These are phyloP conservation scores for Mellilla xanthometata DNA, from an alignment of 2,888 invertebrate genomes.

Conservation along the genomic window DNA sequence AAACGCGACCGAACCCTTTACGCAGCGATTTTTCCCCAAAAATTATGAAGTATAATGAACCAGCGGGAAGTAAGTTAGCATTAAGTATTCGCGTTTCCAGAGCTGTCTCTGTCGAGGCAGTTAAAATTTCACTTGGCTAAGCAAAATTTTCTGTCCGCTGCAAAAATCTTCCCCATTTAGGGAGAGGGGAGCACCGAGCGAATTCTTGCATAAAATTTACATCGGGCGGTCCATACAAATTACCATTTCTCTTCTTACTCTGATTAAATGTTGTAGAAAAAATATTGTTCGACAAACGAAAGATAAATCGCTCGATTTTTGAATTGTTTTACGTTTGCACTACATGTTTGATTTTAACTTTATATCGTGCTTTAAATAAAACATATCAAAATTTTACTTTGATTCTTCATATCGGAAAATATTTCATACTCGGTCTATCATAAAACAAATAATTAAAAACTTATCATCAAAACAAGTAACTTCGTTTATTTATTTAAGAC, in stretches of 20 bases:
- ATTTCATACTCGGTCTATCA: too few species aligned
- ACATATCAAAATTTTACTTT: too few species aligned
- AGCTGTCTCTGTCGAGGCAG: conserved; percentile 79
- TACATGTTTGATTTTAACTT: not conserved
- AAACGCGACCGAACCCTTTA: conserved; percentile 52
- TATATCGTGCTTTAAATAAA: too few species aligned
- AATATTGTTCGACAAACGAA: conserved; percentile 80
- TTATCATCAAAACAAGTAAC: too few species aligned
- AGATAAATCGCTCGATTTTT: conserved; percentile 78
- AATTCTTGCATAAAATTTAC: conserved; percentile 83
- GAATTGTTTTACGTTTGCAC: conserved; percentile 51
- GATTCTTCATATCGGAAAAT: too few species aligned
- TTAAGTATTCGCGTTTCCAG: conserved; percentile 79
- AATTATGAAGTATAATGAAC: conserved; percentile 81
- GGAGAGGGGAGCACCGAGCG: conserved; percentile 69
- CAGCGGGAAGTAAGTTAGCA: conserved; percentile 76
- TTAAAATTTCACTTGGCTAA: conserved; percentile 82
- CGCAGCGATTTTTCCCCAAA: conserved; percentile 59
- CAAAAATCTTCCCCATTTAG: conserved; percentile 79
- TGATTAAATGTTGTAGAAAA: conserved; percentile 83
- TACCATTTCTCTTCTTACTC: conserved; percentile 81
- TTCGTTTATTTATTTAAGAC: too few species aligned
- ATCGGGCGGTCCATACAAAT: conserved; percentile 83
- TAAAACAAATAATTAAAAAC: too few species aligned
- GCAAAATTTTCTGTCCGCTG: conserved; percentile 81